phyloP scores from a whole-genome alignment of 92 coral and sea anemone species.

The Heliopora coerulea region DNA sequence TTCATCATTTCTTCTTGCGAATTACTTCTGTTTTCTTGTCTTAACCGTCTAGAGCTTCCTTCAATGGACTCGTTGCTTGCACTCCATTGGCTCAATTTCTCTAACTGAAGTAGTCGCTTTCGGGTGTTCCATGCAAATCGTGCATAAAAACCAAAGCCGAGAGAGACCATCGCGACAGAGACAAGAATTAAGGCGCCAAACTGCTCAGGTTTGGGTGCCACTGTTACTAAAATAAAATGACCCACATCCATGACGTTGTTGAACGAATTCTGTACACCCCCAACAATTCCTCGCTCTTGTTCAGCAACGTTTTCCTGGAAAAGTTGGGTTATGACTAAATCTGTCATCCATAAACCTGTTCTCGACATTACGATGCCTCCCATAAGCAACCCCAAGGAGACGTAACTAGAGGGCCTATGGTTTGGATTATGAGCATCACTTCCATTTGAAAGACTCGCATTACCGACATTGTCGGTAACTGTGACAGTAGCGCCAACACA shows the following conservation, averaged over 20 bases:
- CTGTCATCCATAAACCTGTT: constrained; percentile 90
- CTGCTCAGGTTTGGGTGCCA: constrained; percentile 74
- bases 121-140: constrained; percentile 79
- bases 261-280: constrained; percentile 85
- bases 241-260: constrained; percentile 65
- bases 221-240: constrained; percentile 69
- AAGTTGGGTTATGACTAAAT: constrained; percentile 77
- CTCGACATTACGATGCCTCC: constrained; percentile 84
- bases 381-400: constrained; percentile 76
- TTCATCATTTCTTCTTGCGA: constrained; percentile 1
- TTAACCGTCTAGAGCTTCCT: constrained; percentile 17
- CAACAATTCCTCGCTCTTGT: constrained; percentile 92
- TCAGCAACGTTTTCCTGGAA: constrained; percentile 80
- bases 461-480: neutral
- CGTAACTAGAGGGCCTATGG: constrained; percentile 52
- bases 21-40: constrained; percentile 21
- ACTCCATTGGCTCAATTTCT: constrained; percentile 56
- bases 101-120: constrained; percentile 84
- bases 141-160: constrained; percentile 72
- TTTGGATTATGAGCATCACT: constrained; percentile 13
- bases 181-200: constrained; percentile 75
- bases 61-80: constrained; percentile 41
- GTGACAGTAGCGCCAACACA: neutral
- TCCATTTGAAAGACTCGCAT: constrained; percentile 10
- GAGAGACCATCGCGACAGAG: constrained; percentile 77